Conservation (phyloP, 2,797 vertebrate species). For the Champsocephalus esox region DNA sequence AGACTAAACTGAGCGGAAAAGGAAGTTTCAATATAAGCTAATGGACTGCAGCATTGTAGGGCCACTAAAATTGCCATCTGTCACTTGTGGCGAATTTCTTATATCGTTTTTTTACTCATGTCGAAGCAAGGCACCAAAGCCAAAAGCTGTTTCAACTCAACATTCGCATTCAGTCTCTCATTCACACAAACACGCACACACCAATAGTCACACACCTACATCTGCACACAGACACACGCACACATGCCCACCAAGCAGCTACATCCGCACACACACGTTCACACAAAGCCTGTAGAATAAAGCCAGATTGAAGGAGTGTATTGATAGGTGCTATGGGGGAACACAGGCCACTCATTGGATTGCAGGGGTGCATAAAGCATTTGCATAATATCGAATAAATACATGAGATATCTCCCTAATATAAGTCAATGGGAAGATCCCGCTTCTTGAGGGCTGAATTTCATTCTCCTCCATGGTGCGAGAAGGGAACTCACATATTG, state of each 20-base stretch:
- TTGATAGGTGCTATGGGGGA: conserved; percentile 69
- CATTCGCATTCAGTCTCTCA: conserved; percentile 63
- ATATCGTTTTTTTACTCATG: conserved; percentile 83
- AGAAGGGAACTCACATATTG: conserved; percentile 17
- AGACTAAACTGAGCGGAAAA: conserved; percentile 81
- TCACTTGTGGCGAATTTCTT: conserved; percentile 94
- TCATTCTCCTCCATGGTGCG: conserved; percentile 26
- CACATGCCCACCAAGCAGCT: conserved; percentile 43
- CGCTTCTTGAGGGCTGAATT: conserved; percentile 41
- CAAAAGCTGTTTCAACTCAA: conserved; percentile 90
- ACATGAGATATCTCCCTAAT: conserved; percentile 56
- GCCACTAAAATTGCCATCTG: conserved; percentile 99
- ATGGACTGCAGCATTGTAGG: conserved; percentile 99
- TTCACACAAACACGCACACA: conserved; percentile 51
- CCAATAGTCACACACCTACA: conserved; percentile 7
- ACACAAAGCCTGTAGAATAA: conserved; percentile 83
- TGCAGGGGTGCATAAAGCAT: conserved; percentile 72
- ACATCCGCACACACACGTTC: conserved; percentile 39
- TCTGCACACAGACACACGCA: conserved; percentile 54
- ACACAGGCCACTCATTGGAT: conserved; percentile 69
- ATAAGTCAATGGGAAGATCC: conserved; percentile 59
- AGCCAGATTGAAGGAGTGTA: conserved; percentile 84
- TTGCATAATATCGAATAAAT: conserved; percentile 79
- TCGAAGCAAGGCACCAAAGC: conserved; percentile 98
- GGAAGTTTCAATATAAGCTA: conserved; percentile 93